A percentile compares a stretch with the other conserved stretches of the same genome.
Conservation (phyloP, 2,797 vertebrate species). For the Cynodonichthys magdalenae region DNA sequence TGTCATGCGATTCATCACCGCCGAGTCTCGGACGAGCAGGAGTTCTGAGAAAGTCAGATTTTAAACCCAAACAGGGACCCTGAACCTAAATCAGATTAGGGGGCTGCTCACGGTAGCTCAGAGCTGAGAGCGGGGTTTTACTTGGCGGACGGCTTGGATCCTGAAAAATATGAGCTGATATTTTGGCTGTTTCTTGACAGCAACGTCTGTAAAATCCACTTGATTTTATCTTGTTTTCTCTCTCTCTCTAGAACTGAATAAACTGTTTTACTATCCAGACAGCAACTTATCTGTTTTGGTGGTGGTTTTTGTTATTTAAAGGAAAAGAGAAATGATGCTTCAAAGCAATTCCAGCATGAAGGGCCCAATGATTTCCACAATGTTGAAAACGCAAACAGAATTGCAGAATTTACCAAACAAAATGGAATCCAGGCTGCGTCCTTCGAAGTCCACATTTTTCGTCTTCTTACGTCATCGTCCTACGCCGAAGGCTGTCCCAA, state of each 20-base stretch:
- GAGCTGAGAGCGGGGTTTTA: constrained; percentile 53
- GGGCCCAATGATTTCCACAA: too few relatives aligned
- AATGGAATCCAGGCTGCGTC: too few relatives aligned
- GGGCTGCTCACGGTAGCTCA: constrained; percentile 59
- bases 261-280: background rate
- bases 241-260: constrained; percentile 12
- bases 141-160: constrained; percentile 34
- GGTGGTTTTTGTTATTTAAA: background rate
- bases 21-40: constrained; percentile 65
- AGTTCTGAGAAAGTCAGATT: constrained; percentile 66
- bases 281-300: constrained; percentile 17
- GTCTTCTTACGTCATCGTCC: too few relatives aligned
- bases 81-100: constrained; percentile 55
- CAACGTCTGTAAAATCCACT: too few relatives aligned
- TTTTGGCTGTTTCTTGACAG: too few relatives aligned
- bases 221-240: too few relatives aligned
- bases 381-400: too few relatives aligned
- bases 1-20: constrained; percentile 80
- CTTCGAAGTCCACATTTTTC: too few relatives aligned
- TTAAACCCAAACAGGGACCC: constrained; percentile 62
- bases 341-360: background rate
- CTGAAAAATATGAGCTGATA: background rate
- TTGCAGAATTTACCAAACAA: too few relatives aligned
- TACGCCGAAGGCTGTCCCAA: too few relatives aligned
- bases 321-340: constrained; percentile 13